Base-by-base conservation (phyloP, 2,888 invertebrate genomes). In the Elysia crispata region DNA sequence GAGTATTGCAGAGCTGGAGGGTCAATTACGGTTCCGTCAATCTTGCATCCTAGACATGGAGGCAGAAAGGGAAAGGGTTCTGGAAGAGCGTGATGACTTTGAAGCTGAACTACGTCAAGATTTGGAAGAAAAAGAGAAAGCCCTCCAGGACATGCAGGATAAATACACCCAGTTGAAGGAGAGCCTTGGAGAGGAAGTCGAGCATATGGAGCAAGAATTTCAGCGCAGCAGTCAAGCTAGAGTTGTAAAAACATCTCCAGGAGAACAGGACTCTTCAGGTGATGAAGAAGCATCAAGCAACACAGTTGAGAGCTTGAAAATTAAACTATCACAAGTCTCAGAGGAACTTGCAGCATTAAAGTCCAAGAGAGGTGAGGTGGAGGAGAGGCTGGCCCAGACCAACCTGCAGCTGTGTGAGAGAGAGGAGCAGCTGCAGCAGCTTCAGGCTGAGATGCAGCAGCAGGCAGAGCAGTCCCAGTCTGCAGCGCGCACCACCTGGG, bases 1-100 rank as follows among this genome's bases (percentile, higher is more conserved):
- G 93, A 95, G 3, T 18, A 92, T 80, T 0, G 74, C 60, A 13
- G 79, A 82, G 60, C 79, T 86, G 30, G 80, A 80, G 28, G 69
- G 83, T 77, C 82, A 85, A 64, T 67, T 83, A 70, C 60, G 73
- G 30, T 72, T 76, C 67, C 73, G 80, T 25, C 80, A 81, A 33
- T 25, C 76, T 20, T 31, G 62, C 23, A 64, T 82, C 33, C 30
- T 81, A 50, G 79, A 77, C 54, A 23, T 77, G n/a, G 74, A 69
- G 31, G 76, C 67, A 28, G 77, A 82, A 33, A 75, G 49, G 30
- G 80, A 78, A 25, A 62, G n/a, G 23, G 72, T 79, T 13, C 3
- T 67, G 13, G 78, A 79, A 60, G 81, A 82, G 20, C 77, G 49
- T 25, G 77, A 81, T 25, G 80, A 85, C 66, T 70, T 85, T 11